Evolutionary conservation across 2,888 invertebrate genomes (phyloP).

Genomic region (Stenurella melanura): DNA sequence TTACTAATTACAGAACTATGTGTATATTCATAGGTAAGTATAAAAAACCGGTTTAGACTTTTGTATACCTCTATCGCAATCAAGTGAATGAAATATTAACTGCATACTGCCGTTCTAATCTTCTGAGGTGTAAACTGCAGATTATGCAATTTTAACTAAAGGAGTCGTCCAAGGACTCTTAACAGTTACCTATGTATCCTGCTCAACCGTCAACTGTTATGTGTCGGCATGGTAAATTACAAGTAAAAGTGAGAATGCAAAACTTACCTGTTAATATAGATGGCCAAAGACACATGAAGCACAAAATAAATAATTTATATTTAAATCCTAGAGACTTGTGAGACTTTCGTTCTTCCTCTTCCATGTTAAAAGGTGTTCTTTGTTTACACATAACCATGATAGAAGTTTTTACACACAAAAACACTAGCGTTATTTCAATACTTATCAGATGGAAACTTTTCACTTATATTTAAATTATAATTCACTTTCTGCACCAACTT

Average conservation of each 20-base stretch:
- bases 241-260: not conserved
- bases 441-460: constrained; percentile 19
- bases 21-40: not conserved
- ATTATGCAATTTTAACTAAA: constrained; percentile 30
- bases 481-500: constrained; percentile 45
- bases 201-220: constrained; percentile 9
- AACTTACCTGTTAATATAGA: constrained; percentile 54
- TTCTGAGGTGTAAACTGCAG: constrained; percentile 19
- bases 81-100: not conserved
- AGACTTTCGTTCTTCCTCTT: constrained; percentile 52
- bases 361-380: constrained; percentile 56
- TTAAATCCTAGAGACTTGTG: constrained; percentile 43
- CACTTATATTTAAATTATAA: constrained; percentile 35
- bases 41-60: constrained; percentile 20
- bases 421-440: constrained; percentile 33
- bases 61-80: not conserved
- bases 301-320: constrained; percentile 49
- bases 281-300: constrained; percentile 44
- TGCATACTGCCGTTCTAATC: constrained; percentile 28
- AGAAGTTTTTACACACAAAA: constrained; percentile 41
- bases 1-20: no score
- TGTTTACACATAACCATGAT: constrained; percentile 52
- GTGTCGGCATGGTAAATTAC: not conserved
- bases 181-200: constrained; percentile 18
- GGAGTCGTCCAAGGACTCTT: constrained; percentile 8